Evolutionary conservation across 2,888 invertebrate species (phyloP).

Genomic region (Idaea dimidiata): DNA sequence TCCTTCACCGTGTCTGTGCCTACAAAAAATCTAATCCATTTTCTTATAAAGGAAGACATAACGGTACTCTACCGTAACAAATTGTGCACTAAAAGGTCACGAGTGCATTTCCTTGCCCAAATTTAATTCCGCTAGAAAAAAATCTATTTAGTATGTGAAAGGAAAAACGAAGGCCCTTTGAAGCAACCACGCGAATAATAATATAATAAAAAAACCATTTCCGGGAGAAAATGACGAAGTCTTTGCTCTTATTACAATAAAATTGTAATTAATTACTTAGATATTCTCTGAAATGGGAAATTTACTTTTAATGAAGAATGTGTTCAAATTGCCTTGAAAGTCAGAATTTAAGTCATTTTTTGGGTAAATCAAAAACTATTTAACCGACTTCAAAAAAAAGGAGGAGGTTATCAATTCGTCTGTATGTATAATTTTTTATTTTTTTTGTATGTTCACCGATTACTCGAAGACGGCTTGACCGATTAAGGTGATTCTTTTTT

Average conservation of each 20-base stretch:
- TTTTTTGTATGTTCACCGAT: no score
- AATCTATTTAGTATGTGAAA: not conserved
- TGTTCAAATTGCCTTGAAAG: no score
- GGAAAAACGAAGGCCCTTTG: not conserved
- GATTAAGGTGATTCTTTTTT: no score
- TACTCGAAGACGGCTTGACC: no score
- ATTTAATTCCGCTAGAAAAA: not conserved
- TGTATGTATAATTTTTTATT: no score
- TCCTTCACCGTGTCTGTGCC: not conserved
- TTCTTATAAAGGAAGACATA: not conserved
- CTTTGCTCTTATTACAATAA: constrained; percentile 6
- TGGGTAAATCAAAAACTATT: no score
- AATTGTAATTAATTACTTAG: not conserved
- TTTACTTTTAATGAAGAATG: not conserved
- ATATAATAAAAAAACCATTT: constrained; percentile 44
- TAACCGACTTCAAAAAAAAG: no score
- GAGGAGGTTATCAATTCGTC: no score
- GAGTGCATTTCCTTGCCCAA: not conserved
- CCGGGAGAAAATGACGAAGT: constrained; percentile 31
- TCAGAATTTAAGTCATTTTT: no score
- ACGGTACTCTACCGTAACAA: not conserved
- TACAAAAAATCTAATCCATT: not conserved
- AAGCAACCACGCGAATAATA: constrained; percentile 47
- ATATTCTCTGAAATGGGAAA: not conserved
- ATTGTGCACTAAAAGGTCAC: not conserved